Conservation (phyloP, 2,797 vertebrate genomes). For the Euphonia xanthogaster region DNA sequence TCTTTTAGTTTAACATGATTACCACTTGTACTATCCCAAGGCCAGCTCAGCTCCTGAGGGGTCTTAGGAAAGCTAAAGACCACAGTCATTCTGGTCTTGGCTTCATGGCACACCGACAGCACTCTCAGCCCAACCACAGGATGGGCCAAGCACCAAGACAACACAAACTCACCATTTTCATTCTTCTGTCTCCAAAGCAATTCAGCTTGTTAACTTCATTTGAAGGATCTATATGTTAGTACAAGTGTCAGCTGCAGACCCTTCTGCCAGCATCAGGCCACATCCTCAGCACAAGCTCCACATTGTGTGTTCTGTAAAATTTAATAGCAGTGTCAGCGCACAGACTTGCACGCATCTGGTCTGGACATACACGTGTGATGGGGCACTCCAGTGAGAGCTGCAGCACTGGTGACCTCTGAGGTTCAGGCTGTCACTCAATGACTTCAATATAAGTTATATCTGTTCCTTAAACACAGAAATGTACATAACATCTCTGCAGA, state of each 20-base stretch:
- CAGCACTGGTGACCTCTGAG: background rate
- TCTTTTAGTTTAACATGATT: background rate
- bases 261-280: background rate
- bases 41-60: background rate
- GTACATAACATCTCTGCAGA: background rate
- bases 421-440: background rate
- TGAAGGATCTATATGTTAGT: background rate
- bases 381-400: background rate
- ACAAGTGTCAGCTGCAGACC: background rate
- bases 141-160: background rate
- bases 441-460: background rate
- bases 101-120: background rate
- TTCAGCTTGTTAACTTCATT: background rate
- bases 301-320: rapidly evolving
- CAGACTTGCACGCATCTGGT: rapidly evolving
- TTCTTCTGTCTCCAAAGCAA: background rate
- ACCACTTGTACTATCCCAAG: background rate
- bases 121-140: rapidly evolving
- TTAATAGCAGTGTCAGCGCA: background rate
- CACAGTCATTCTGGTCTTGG: background rate
- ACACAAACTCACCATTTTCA: background rate
- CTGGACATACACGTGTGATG: rapidly evolving
- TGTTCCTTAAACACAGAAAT: background rate
- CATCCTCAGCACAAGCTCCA: background rate
- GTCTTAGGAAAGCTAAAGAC: background rate